Conservation (phyloP, 2,113 vertebrate species). For the Mobula hypostoma region DNA sequence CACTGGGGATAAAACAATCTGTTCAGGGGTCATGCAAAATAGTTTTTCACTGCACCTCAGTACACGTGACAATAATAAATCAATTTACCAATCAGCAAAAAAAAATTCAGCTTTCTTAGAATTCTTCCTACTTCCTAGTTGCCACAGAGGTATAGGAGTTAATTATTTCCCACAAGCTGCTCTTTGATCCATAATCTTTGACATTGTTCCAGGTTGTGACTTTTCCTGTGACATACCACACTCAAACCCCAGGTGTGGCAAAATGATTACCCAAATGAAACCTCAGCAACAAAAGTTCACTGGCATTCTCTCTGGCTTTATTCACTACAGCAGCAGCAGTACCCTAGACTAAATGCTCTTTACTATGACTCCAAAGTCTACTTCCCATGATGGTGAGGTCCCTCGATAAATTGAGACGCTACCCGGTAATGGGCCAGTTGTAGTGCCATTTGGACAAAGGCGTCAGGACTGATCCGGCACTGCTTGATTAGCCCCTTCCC, state of each 20-base stretch:
- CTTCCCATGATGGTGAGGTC: not conserved
- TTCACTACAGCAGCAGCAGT: not conserved
- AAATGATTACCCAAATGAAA: not conserved
- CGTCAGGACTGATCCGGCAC: constrained; percentile 51
- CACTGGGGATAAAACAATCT: too few relatives aligned
- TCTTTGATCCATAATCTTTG: not conserved
- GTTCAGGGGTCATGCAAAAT: not conserved
- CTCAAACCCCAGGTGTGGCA: not conserved
- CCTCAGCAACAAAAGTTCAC: not conserved
- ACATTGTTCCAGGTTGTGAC: not conserved
- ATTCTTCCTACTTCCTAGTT: not conserved
- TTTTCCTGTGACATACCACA: not conserved
- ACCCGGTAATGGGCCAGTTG: constrained; percentile 59
- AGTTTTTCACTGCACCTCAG: not conserved
- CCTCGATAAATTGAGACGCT: not conserved
- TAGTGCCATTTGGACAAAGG: constrained; percentile 54
- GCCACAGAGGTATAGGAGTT: too few relatives aligned
- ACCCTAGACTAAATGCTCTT: not conserved
- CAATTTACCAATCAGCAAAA: too few relatives aligned
- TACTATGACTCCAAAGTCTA: not conserved
- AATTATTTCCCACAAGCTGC: too few relatives aligned
- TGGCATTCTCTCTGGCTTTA: not conserved
- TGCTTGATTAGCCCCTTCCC: constrained; percentile 54
- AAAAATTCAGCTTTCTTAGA: not conserved
- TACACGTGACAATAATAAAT: too few relatives aligned